Base-by-base conservation (phyloP, 2,797 vertebrate species). In the Myotis myotis region DNA sequence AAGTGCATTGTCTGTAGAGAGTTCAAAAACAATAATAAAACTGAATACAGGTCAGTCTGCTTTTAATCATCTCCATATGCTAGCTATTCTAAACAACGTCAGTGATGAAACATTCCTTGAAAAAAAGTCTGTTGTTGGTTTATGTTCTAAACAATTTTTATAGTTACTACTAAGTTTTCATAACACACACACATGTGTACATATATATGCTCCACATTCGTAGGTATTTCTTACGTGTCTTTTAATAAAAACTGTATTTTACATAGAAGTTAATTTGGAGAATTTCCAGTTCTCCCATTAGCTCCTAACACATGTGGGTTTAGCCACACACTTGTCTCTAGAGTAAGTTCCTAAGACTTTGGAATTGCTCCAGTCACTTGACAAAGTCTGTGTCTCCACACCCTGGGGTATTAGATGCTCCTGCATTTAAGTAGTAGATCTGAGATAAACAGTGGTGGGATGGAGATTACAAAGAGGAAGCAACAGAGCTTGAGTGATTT, bases 91-190 rank as follows among this genome's bases (percentile, higher is more conserved):
- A 88, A 87, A 79, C n/a, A 62, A 36, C 5, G 10, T 66, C 89
- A 49, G 44, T 30, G 66, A 87, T 57, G 41, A 87, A 91, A 79
- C 47, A n/a, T 8, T 94, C 55, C 83, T 78, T 20, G 5, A 86
- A 80, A 80, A 81, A 76, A 81, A 91, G 81, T 62, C 53, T 78
- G 41, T 85, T 80, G 22, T 84, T 95, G 49, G 44, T 64, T 94
- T 91, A 78, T 62, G 5, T 60, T 87, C 28, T 60, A 75, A 78
- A 71, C 28, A 83, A 66, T 57, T 82, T 95, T 87, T 76, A 81
- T 84, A 22, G 33, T 49, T 89, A 87, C 3, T 36, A 80, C 30
- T 33, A 64, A 30, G 8, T 76, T 87, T 94, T 70, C 91, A 51
- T 91, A 78, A 74, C 15, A 36, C n/a, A 55, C n/a, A 53, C 20